phyloP scores from a whole-genome alignment of 2,113 vertebrate species.

The Theropithecus gelada region DNA sequence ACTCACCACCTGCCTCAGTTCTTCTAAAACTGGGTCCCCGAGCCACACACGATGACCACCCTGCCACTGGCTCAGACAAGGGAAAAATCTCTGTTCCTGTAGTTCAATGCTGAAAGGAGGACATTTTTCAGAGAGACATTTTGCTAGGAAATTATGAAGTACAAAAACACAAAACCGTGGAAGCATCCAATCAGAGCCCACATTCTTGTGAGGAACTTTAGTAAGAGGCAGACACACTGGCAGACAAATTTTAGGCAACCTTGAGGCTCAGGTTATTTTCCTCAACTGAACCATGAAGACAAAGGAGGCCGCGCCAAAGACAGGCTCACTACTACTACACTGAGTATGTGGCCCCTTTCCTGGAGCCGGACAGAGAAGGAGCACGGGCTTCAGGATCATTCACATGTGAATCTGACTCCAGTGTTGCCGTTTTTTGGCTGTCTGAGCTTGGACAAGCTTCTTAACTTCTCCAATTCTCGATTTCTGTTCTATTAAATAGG shows the following conservation, averaged over 20 bases:
- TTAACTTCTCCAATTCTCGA: neutral
- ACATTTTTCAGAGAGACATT: neutral
- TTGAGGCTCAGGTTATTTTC: neutral
- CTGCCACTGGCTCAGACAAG: neutral
- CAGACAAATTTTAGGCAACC: neutral
- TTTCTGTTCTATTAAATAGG: neutral
- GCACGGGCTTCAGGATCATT: neutral
- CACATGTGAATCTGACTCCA: neutral
- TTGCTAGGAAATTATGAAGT: neutral
- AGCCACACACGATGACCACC: neutral
- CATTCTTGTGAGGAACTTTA: neutral
- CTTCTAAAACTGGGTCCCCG: neutral
- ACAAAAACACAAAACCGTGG: neutral
- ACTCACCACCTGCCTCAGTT: neutral
- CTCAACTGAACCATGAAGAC: neutral
- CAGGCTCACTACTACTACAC: fast-evolving
- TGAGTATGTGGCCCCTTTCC: neutral
- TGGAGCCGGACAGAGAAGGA: too few relatives aligned
- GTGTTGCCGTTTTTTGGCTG: neutral
- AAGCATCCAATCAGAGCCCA: neutral
- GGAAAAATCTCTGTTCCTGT: neutral
- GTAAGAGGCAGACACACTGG: neutral
- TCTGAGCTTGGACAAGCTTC: neutral
- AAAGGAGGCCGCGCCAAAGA: neutral
- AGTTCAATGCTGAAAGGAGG: neutral